phyloP scores from a whole-genome alignment of 1,140 invertebrate species.

The Neuroterus valhalla region DNA sequence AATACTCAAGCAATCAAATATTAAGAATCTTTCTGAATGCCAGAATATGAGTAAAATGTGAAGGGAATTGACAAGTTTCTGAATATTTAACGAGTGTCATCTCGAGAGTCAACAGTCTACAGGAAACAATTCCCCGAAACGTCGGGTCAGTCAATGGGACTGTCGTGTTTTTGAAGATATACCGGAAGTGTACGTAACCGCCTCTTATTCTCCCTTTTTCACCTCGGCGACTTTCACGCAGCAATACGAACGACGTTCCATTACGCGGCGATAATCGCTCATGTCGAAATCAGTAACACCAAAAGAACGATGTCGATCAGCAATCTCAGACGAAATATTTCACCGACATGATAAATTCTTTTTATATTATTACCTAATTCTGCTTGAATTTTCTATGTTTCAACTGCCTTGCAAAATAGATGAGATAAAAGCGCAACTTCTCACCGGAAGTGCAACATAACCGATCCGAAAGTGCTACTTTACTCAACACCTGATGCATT shows the following conservation, averaged over 20 bases:
- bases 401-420: conserved; percentile 19
- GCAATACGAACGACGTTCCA: conserved; percentile 54
- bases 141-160: conserved; percentile 48
- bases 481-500: conserved; percentile 21
- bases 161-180: conserved; percentile 58
- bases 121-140: conserved; percentile 30
- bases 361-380: conserved; percentile 17
- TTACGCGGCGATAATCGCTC: conserved; percentile 59
- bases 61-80: too few species aligned
- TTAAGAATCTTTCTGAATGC: too few species aligned
- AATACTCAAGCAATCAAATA: too few species aligned
- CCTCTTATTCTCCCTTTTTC: conserved; percentile 52
- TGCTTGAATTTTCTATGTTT: not conserved
- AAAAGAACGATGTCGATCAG: conserved; percentile 14
- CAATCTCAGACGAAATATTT: conserved; percentile 13
- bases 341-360: not conserved
- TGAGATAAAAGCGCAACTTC: conserved; percentile 25
- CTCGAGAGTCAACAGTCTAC: conserved; percentile 13
- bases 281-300: conserved; percentile 59
- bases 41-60: too few species aligned
- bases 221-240: conserved; percentile 61
- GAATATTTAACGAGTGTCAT: not conserved
- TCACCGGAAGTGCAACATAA: conserved; percentile 12
- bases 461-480: conserved; percentile 15
- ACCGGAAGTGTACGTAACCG: conserved; percentile 57